These are phyloP conservation scores for Polypedilum vanderplanki DNA, from an alignment of 1,140 invertebrate species.

Conservation along the genomic window DNA sequence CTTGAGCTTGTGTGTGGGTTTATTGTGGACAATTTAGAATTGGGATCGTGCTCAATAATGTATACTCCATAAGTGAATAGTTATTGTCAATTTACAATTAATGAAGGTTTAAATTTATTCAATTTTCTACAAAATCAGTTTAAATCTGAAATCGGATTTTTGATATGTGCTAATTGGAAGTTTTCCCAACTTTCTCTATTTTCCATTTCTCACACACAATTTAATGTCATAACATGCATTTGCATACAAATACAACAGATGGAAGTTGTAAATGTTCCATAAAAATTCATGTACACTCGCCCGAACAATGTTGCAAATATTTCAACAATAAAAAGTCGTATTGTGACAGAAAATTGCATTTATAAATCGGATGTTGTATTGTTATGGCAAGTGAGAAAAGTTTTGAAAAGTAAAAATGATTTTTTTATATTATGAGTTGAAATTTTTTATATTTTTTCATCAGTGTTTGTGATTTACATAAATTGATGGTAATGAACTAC, in stretches of 20 bases:
- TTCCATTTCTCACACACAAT: background rate
- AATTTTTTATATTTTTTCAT: no score
- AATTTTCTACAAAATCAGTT: background rate
- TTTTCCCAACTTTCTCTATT: background rate
- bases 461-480: no score
- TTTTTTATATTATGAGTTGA: no score
- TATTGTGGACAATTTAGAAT: no score
- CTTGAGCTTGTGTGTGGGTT: no score
- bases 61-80: background rate
- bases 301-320: background rate
- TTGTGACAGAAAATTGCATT: no score
- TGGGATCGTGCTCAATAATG: no score
- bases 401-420: no score
- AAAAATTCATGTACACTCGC: background rate
- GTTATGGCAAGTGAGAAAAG: no score
- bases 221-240: background rate
- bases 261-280: background rate
- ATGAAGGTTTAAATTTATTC: background rate
- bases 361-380: no score
- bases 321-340: background rate
- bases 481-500: no score
- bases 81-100: constrained; percentile 6
- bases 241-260: constrained; percentile 8
- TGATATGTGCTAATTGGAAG: background rate
- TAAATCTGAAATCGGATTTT: background rate